phyloP scores from a whole-genome alignment of 1,140 invertebrate species.

The Pectinophora gossypiella region DNA sequence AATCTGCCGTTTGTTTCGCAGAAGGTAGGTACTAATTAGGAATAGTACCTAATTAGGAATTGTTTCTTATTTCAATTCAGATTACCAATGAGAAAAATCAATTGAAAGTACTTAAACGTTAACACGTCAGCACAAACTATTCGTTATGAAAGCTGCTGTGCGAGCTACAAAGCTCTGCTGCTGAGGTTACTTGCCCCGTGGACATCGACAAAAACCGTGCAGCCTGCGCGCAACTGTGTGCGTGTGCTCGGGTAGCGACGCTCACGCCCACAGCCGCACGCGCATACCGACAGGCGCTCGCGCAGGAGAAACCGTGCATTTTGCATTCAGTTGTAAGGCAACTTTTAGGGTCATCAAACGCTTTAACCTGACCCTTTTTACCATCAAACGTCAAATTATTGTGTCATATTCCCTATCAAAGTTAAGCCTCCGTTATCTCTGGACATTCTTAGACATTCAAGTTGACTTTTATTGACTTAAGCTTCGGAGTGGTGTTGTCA shows the following conservation, averaged over 20 bases:
- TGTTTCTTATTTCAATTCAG: too few species aligned
- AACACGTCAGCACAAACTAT: too few species aligned
- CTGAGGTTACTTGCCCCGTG: slow-evolving; percentile 68
- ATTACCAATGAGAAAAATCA: too few species aligned
- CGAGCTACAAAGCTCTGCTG: slow-evolving; percentile 39
- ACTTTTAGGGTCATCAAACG: slow-evolving; percentile 69
- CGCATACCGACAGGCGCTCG: slow-evolving; percentile 63
- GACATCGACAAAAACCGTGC: slow-evolving; percentile 74
- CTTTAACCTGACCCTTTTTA: slow-evolving; percentile 39
- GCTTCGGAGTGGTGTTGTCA: not conserved
- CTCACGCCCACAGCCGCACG: slow-evolving; percentile 35
- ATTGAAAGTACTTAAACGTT: too few species aligned
- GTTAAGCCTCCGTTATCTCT: too few species aligned
- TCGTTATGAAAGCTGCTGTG: not conserved
- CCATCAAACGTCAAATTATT: not conserved
- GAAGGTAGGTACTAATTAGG: too few species aligned
- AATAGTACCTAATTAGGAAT: too few species aligned
- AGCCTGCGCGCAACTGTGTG: slow-evolving; percentile 45
- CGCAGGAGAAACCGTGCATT: slow-evolving; percentile 60
- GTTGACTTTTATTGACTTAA: not conserved
- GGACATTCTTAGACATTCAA: too few species aligned
- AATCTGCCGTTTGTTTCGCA: too few species aligned
- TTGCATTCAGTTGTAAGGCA: slow-evolving; percentile 67
- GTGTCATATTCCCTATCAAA: not conserved
- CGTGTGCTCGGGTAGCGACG: slow-evolving; percentile 20